Base-by-base conservation (phyloP, 2,888 invertebrate species). In the Netelia virgata region DNA sequence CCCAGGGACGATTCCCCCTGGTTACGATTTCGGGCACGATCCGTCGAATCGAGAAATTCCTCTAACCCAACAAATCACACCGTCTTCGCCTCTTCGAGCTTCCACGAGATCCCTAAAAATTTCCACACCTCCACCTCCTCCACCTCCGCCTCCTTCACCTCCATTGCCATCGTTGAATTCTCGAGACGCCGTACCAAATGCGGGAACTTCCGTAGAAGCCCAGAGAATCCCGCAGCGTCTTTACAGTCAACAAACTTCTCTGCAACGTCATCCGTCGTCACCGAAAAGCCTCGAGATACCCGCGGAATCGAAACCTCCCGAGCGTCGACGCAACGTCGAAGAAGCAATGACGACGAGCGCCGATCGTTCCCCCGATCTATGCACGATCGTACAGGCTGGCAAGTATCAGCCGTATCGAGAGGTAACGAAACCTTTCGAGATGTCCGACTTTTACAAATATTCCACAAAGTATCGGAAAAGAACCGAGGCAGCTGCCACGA, bases 371-470 rank as follows among this genome's bases (percentile, higher is more conserved):
- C 97, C 97, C 0, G 97, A 97, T 91, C 97, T 97, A 92, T 95
- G 97, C 91, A 98, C 97, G 0, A 95, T 98, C 0, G 97, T 98
- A 47, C 97, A 97, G 91, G 97, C 97, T 86, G 98, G 98, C 50
- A 97, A 97, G 89, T 98, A 97, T 94, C 97, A 97, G 93, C 98
- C 98, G 0, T 98, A 98, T 92, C 96, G 97, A 90, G 99, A 99
- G 94, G 97, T 98, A 79, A 97, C 98, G 0, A 99, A 99, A 93
- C 99, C 99, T 2, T 99, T 98, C 94, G 99, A 99, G 95, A 98
- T 99, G 97, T 97, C 98, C 0, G 99, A 99, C 94, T 99, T 98
- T 94, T 99, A 98, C 93, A 99, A 99, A 94, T 99, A 99, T 93
- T 99, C 98, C 73, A 98, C 98, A 5, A 98, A 98, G 93, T 98